Evolutionary conservation across 2,113 vertebrate species (phyloP), one percentile per base, ranked within the genome.

Genomic region (Rhegmatorhina hoffmannsi): DNA sequence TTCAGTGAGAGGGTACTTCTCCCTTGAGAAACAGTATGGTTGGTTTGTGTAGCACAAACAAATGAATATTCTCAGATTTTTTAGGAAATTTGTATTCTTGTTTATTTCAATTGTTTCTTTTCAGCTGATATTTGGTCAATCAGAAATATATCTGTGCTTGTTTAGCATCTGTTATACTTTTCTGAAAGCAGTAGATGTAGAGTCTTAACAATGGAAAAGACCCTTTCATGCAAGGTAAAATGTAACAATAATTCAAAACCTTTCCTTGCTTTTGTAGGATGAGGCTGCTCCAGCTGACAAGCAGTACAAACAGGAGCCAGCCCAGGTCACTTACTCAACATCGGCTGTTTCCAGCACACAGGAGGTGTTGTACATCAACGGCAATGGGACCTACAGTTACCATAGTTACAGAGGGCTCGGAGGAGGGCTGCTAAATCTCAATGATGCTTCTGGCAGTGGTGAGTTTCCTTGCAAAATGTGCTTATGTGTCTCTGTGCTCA

Each of bases 301-400:
- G 89, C 98, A 97, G 85, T 97, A 96, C 87, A 98, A 98, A 94
- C 98, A 97, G 44, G 98, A 98, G 91, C 93, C 96, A n/a, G 94
- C 98, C 95, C 98, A 98, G 95, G 97, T 98, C 96, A 96, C 98
- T 90, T 98, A 98, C 73, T 97, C 98, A 77, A 96, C 98, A 70
- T 97, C 98, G 77, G 95, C 98, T 67, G 98, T 98, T 94, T 98
- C 98, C 31, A 98, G 98, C 95, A 97, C 98, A 9, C 98, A 98
- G 97, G 98, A 98, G 93, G 98, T 98, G 96, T 89, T 98, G 96
- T 98, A 98, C 96, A 98, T 98, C 97, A 98, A 98, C 25, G 98
- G 98, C 87, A 98, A 98, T 34, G 98, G 98, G 83, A 98, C 98
- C 97, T 98, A 98, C 97, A 98, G 98, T 98, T 98, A 98, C 98